Conservation (phyloP, 2,797 vertebrate genomes). For the Silurus aristotelis region DNA sequence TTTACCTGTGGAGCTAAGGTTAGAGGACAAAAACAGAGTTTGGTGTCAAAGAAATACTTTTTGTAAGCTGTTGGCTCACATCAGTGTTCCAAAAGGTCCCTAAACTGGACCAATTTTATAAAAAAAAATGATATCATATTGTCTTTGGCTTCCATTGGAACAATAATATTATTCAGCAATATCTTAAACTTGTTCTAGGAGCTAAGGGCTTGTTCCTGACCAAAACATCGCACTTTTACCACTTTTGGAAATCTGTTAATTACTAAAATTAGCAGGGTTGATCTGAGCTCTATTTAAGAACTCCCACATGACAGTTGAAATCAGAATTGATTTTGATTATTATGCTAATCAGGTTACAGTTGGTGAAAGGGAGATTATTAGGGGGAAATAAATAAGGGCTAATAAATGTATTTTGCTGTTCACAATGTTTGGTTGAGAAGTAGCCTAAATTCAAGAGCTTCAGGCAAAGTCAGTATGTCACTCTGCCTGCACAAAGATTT, state of each 20-base stretch:
- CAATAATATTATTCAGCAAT: conserved; percentile 28
- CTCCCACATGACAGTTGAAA: background rate
- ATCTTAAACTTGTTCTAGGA: conserved; percentile 14
- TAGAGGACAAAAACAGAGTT: conserved; percentile 86
- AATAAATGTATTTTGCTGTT: conserved; percentile 43
- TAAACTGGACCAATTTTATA: conserved; percentile 59
- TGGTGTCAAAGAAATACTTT: conserved; percentile 63
- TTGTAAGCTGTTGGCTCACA: conserved; percentile 44
- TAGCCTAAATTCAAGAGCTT: conserved; percentile 34
- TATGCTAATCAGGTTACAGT: conserved; percentile 29
- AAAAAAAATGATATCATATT: conserved; percentile 40
- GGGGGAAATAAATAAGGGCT: conserved; percentile 53
- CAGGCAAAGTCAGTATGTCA: conserved; percentile 13
- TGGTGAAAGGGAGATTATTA: conserved; percentile 26
- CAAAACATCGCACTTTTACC: conserved; percentile 46
- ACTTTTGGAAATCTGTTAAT: conserved; percentile 25
- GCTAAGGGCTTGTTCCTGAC: conserved; percentile 56
- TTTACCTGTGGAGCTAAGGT: conserved; percentile 86
- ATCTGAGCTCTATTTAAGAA: conserved; percentile 29
- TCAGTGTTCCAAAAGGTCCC: conserved; percentile 52
- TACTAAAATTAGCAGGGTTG: conserved; percentile 14
- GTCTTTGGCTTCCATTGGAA: conserved; percentile 12
- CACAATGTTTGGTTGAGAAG: conserved; percentile 43
- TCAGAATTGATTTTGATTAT: conserved; percentile 6
- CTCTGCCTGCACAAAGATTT: conserved; percentile 41